phyloP scores from a whole-genome alignment of 1,140 invertebrate species.

The Brachionus angularis region DNA sequence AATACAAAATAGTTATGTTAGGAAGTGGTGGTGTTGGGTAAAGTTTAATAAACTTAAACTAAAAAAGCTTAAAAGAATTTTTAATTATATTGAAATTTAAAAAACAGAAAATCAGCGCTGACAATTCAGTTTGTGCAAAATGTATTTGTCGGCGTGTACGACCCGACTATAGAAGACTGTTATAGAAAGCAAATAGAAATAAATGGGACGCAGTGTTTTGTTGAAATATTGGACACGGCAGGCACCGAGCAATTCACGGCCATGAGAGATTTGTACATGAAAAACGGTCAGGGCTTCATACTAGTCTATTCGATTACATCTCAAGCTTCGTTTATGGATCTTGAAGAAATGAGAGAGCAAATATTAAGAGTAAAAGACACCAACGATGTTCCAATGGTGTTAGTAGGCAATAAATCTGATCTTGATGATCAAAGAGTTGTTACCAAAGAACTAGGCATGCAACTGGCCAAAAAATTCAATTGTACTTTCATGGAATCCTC shows the following conservation, averaged over 20 bases:
- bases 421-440: conserved; percentile 97
- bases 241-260: conserved; percentile 99
- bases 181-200: conserved; percentile 98
- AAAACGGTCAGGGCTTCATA: conserved; percentile 98
- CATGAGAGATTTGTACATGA: conserved; percentile 99
- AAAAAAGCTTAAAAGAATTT: too few species aligned
- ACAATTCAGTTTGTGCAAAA: conserved; percentile 68
- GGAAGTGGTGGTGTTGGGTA: too few species aligned
- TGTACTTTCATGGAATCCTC: conserved; percentile 99
- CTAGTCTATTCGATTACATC: conserved; percentile 98
- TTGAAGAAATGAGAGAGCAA: conserved; percentile 96
- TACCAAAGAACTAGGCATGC: conserved; percentile 85
- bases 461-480: conserved; percentile 49
- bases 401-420: conserved; percentile 99
- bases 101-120: conserved; percentile 81
- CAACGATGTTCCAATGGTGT: conserved; percentile 86
- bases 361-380: conserved; percentile 92
- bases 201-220: conserved; percentile 96
- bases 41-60: too few species aligned
- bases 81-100: too few species aligned
- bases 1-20: too few species aligned
- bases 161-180: conserved; percentile 56
- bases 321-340: conserved; percentile 99
- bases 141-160: conserved; percentile 52
- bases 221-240: conserved; percentile 98